A percentile compares a stretch with the other conserved stretches of the same genome.
Conservation (phyloP, 2,113 vertebrate genomes). For the Aramus guarauna region DNA sequence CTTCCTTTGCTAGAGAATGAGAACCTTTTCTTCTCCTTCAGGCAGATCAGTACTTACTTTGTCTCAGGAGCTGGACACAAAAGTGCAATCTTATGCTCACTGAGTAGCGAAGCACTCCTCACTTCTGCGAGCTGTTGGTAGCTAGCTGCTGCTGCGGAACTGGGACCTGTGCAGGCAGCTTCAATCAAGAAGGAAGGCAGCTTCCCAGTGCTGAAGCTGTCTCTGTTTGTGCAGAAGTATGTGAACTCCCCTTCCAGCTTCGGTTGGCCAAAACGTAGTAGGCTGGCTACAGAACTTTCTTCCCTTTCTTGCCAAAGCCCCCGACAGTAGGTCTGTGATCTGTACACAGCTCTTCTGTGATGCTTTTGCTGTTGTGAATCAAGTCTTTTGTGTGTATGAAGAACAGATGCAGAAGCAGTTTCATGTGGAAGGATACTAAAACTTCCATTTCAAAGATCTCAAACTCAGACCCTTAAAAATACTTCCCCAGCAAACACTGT, state of each 20-base stretch:
- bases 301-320: neutral
- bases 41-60: neutral
- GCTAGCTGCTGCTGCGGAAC: neutral
- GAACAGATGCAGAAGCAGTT: neutral
- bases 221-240: fast-evolving
- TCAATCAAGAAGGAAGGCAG: neutral
- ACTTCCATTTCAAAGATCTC: neutral
- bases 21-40: neutral
- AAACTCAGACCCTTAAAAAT: neutral
- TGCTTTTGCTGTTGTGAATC: neutral
- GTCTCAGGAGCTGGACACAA: neutral
- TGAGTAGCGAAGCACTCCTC: neutral
- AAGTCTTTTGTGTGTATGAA: neutral
- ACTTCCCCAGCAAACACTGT: neutral
- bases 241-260: neutral
- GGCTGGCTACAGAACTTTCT: neutral
- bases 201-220: neutral
- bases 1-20: neutral
- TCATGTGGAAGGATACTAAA: neutral
- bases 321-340: neutral
- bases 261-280: neutral
- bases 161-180: neutral
- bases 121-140: fast-evolving
- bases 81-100: neutral
- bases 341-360: neutral